phyloP scores from a whole-genome alignment of 2,888 invertebrate genomes.

The Cordilura impudica region DNA sequence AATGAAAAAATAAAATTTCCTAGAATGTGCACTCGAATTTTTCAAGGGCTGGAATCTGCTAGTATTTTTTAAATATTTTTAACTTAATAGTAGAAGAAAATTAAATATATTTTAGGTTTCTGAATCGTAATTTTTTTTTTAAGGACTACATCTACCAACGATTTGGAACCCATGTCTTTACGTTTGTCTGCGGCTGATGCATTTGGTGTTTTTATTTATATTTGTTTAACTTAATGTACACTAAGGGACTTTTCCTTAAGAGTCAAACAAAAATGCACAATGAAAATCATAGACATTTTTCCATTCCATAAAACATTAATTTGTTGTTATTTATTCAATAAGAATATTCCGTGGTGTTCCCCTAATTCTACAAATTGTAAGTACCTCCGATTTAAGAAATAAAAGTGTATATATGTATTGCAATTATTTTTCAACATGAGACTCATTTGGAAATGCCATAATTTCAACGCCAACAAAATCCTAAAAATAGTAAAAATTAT shows the following conservation, averaged over 20 bases:
- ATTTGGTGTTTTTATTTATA: neutral
- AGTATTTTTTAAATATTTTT: too few relatives aligned
- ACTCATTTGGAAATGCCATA: conserved; percentile 57
- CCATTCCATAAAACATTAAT: conserved; percentile 47
- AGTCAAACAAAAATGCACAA: neutral
- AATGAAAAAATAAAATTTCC: too few relatives aligned
- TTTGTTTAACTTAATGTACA: neutral
- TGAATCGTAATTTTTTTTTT: too few relatives aligned
- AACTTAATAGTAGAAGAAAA: too few relatives aligned
- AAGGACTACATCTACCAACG: too few relatives aligned
- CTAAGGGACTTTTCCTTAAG: neutral
- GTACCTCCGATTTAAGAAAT: neutral
- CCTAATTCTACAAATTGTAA: conserved; percentile 7
- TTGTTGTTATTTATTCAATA: conserved; percentile 15
- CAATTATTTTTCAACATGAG: conserved; percentile 29
- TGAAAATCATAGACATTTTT: conserved; percentile 40
- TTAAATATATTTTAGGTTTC: too few relatives aligned
- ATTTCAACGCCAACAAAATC: conserved; percentile 49
- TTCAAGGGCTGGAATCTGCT: too few relatives aligned
- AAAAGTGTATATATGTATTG: neutral
- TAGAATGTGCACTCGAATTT: too few relatives aligned
- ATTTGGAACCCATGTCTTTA: neutral
- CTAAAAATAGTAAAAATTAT: conserved; percentile 25
- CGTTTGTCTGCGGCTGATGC: neutral
- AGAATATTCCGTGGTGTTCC: conserved; percentile 26